Conservation (phyloP, 1,140 invertebrate species). For the Bombus consobrinus region DNA sequence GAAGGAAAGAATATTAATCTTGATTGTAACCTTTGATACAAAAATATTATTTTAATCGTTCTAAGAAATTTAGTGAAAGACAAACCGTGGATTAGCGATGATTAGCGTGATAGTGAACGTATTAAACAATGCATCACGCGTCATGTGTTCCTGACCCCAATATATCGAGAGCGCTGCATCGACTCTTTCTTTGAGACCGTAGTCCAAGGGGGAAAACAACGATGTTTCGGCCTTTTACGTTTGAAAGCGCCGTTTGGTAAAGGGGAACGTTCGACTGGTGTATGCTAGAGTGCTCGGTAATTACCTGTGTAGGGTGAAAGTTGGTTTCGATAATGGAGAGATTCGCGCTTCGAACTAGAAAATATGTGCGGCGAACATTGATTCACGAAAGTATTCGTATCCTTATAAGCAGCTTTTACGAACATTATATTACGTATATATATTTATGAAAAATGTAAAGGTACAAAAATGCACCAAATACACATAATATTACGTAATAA, state of each 20-base stretch:
- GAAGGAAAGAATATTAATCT: too few species aligned
- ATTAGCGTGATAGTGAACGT: too few species aligned
- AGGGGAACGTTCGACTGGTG: neutral
- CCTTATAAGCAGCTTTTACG: too few species aligned
- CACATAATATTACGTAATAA: too few species aligned
- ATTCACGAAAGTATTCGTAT: neutral
- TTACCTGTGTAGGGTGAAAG: neutral
- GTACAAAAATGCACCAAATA: too few species aligned
- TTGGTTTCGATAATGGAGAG: neutral
- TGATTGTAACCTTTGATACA: too few species aligned
- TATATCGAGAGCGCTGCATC: constrained; percentile 32
- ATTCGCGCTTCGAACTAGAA: neutral
- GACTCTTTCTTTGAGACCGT: constrained; percentile 8
- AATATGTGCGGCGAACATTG: neutral
- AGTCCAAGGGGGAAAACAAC: neutral
- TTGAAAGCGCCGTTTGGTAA: constrained; percentile 7
- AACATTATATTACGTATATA: too few species aligned
- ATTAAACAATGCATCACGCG: constrained; percentile 49
- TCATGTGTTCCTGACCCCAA: constrained; percentile 29
- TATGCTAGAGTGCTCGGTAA: too few species aligned
- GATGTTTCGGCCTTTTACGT: constrained; percentile 25
- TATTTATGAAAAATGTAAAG: too few species aligned
- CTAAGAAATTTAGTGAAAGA: too few species aligned
- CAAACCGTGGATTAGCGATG: too few species aligned
- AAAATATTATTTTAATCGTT: too few species aligned